Conservation (phyloP, 2,888 invertebrate species). For the Lissonota sp. region DNA sequence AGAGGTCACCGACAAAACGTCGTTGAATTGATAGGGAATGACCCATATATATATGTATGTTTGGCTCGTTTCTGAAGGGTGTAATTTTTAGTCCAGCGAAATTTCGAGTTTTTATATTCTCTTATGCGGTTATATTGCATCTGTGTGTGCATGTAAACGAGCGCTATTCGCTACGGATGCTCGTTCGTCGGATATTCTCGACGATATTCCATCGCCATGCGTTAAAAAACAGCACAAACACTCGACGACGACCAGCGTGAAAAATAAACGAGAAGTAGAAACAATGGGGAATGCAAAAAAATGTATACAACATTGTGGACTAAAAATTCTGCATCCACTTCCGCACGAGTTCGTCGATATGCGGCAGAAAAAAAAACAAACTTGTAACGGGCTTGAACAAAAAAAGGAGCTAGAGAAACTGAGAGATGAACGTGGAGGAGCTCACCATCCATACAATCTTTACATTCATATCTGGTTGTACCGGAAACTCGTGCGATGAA, state of each 20-base stretch:
- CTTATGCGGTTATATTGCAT: conserved; percentile 35
- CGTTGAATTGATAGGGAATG: too few relatives aligned
- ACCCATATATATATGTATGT: too few relatives aligned
- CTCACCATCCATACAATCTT: background rate
- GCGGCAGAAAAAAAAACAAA: conserved; percentile 13
- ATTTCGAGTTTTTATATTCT: conserved; percentile 48
- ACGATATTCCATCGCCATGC: conserved; percentile 6
- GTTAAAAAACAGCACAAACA: background rate
- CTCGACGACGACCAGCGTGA: background rate
- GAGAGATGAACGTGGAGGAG: background rate
- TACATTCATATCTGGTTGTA: too few relatives aligned
- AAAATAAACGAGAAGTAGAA: conserved; percentile 8
- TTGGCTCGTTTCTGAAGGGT: too few relatives aligned
- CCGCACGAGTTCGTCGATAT: conserved; percentile 7
- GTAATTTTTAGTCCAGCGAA: background rate
- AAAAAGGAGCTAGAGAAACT: background rate
- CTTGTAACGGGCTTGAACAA: conserved; percentile 20
- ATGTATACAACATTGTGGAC: conserved; percentile 24
- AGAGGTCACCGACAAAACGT: too few relatives aligned
- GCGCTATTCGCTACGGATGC: background rate
- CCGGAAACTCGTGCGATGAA: too few relatives aligned
- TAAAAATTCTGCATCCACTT: conserved; percentile 23
- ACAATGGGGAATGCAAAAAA: conserved; percentile 14
- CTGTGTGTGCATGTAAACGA: background rate
- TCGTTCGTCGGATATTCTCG: conserved; percentile 6